phyloP scores from a whole-genome alignment of 2,888 invertebrate genomes.

The Erebia aethiops region DNA sequence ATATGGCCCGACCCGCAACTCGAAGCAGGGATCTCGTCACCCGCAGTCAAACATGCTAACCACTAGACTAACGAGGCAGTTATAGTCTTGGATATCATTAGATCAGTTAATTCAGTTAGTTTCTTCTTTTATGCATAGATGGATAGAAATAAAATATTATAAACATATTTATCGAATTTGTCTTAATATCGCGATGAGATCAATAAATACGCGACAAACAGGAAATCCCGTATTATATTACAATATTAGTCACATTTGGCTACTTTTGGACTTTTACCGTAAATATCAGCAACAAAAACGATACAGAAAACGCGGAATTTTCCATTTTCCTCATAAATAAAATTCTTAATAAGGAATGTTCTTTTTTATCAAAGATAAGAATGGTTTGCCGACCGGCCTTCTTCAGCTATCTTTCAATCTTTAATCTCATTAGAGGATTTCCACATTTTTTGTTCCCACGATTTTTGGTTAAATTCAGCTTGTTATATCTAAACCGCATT shows the following conservation, averaged over 20 bases:
- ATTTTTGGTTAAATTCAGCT: background rate
- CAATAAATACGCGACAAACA: background rate
- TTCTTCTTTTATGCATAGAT: too few species aligned
- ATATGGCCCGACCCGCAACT: too few species aligned
- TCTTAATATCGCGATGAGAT: too few species aligned
- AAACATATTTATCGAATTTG: too few species aligned
- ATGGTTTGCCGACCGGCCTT: background rate
- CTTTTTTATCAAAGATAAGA: background rate
- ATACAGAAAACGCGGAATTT: conserved; percentile 1
- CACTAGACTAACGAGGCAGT: too few species aligned
- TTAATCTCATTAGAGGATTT: conserved; percentile 2
- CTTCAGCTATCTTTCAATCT: conserved; percentile 1
- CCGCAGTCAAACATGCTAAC: too few species aligned
- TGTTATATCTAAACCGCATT: background rate
- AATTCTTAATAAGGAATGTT: background rate
- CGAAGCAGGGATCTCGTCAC: too few species aligned
- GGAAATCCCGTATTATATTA: background rate
- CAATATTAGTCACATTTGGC: too few species aligned
- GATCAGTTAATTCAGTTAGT: too few species aligned
- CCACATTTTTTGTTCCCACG: background rate
- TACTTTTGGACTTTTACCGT: background rate
- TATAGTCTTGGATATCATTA: too few species aligned
- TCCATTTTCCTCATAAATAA: background rate
- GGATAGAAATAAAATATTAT: too few species aligned
- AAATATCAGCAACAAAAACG: background rate